Evolutionary conservation across 2,797 vertebrate genomes (phyloP).

Genomic region (Tapera naevia): DNA sequence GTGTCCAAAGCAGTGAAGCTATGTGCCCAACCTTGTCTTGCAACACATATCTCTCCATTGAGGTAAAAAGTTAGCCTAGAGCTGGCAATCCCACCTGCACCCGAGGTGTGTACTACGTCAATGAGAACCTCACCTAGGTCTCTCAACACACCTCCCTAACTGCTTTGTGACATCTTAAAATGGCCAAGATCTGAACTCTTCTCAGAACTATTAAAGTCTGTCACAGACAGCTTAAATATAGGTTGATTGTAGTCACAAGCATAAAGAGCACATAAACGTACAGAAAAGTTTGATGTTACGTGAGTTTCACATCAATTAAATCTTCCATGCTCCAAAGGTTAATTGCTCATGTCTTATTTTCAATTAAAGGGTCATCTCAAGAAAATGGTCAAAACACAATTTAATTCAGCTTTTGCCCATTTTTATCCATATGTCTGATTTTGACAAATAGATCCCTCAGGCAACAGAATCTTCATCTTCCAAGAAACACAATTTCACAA

Average conservation of each 20-base stretch:
- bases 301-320: not conserved
- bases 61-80: not conserved
- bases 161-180: not conserved
- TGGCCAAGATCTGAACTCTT: not conserved
- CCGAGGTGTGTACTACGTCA: not conserved
- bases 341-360: not conserved
- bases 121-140: accelerated
- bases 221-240: not conserved
- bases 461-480: not conserved
- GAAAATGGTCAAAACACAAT: not conserved
- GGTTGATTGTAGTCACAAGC: not conserved
- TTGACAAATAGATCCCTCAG: not conserved
- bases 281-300: not conserved
- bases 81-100: not conserved
- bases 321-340: not conserved
- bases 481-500: not conserved
- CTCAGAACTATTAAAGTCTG: not conserved
- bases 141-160: not conserved
- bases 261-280: not conserved
- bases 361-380: not conserved
- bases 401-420: not conserved
- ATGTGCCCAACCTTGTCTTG: not conserved
- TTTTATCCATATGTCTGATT: not conserved
- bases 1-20: not conserved
- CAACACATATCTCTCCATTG: accelerated